Conservation (phyloP, 1,140 invertebrate genomes). For the Bombus sibiricus region DNA sequence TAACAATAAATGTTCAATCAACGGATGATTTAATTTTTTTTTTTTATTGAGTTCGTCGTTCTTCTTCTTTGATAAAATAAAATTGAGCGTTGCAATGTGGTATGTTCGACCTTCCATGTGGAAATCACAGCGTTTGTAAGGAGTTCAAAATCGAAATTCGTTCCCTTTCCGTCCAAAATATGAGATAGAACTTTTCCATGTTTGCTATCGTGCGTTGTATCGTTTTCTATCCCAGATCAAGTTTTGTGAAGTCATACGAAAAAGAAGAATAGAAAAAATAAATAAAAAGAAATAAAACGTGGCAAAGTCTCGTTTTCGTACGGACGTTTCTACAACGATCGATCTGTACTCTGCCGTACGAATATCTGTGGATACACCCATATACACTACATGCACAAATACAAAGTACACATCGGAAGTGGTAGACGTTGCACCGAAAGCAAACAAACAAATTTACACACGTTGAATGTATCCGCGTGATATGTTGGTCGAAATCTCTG, state of each 20-base stretch:
- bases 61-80: constrained; percentile 43
- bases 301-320: constrained; percentile 28
- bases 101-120: constrained; percentile 1
- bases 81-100: constrained; percentile 24
- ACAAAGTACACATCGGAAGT: constrained; percentile 22
- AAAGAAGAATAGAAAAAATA: neutral
- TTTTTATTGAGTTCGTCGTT: constrained; percentile 20
- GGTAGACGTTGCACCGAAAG: constrained; percentile 57
- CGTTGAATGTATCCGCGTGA: neutral
- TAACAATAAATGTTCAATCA: constrained; percentile 70
- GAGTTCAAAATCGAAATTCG: constrained; percentile 12
- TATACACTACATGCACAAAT: constrained; percentile 41
- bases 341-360: constrained; percentile 40
- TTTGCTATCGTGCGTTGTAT: neutral
- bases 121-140: neutral
- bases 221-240: neutral
- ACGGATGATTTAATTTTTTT: constrained; percentile 56
- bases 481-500: neutral
- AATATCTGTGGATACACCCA: constrained; percentile 49
- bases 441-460: constrained; percentile 49
- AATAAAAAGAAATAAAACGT: neutral
- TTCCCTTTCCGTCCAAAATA: constrained; percentile 32
- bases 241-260: neutral
- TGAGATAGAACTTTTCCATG: neutral
- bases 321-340: constrained; percentile 43